Conservation (phyloP, 2,797 vertebrate genomes). For the Bucorvus abyssinicus region DNA sequence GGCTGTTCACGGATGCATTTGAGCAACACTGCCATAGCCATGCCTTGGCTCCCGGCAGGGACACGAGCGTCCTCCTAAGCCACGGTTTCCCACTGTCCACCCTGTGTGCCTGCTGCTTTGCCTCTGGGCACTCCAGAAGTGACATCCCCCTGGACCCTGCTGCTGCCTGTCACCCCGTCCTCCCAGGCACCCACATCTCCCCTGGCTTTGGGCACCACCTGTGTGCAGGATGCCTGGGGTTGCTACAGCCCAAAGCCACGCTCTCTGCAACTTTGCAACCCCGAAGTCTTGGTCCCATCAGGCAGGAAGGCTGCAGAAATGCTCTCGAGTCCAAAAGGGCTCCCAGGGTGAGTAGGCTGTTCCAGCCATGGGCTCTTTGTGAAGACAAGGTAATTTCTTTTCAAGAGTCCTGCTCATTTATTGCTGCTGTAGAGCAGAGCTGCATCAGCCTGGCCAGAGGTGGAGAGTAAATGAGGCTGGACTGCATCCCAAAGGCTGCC, state of each 20-base stretch:
- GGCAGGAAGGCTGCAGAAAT: background rate
- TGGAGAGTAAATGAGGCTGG: background rate
- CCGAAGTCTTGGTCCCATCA: background rate
- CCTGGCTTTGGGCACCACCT: background rate
- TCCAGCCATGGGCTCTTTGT: background rate
- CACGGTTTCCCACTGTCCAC: background rate
- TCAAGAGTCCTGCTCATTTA: background rate
- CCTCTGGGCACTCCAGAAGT: background rate
- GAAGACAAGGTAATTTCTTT: background rate
- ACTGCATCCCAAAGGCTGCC: background rate
- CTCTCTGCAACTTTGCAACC: background rate
- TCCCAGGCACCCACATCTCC: rapidly evolving
- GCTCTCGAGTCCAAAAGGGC: background rate
- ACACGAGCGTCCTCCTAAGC: background rate
- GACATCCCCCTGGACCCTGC: background rate
- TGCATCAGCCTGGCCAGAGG: background rate
- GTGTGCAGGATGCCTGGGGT: rapidly evolving
- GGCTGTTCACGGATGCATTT: background rate
- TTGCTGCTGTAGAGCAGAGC: background rate
- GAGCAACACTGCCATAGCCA: background rate
- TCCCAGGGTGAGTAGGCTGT: background rate
- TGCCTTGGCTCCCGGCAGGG: background rate
- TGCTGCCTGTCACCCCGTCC: background rate
- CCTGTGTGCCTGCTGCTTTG: background rate
- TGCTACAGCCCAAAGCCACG: background rate